Base-by-base conservation (phyloP, 2,113 vertebrate genomes). In the Petroica traversi region DNA sequence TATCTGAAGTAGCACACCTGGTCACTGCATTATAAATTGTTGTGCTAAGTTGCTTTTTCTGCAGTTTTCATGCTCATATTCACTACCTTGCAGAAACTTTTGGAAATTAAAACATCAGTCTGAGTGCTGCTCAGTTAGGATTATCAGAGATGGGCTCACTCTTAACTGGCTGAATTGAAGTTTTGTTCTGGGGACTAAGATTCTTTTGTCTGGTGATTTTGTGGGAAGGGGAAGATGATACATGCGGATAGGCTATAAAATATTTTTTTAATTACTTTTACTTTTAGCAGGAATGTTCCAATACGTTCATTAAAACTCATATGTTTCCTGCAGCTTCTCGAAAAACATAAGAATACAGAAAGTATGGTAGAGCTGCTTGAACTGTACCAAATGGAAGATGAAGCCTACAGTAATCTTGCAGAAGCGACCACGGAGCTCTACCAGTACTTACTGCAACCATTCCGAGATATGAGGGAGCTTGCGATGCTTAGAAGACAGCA, bases 381-480 rank as follows among this genome's bases (percentile, higher is more conserved):
- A 89, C 94, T 99, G 41, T 99, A 99, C 97, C 98, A 98, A 5
- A 98, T 99, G 98, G 99, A 99, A 97, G 99, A 99, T 73, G 98
- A 99, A 93, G 99, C 98, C 4, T 99, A 99, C 41, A 97, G 98
- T 34, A 98, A 97, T 45, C 98, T 99, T 88, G 98, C 99, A 93
- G 99, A 99, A 97, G 99, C 99, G 4, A 99, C 99, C 6, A 99
- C 98, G 1, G 99, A 99, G 95, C 98, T 99, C 25, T 99, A 99
- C 95, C 99, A 99, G 97, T 99, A 99, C 93, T 97, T 99, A 91
- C 98, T 99, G 12, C 99, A 99, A 93, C 99, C 99, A 8, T 99
- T 99, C 97, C 98, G 99, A 96, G 99, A 99, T 98, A 99, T 99
- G 99, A 98, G 99, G 82, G 99, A 99, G 63, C 98, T 99, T 80